These are phyloP conservation scores for Pherbina coryleti DNA, from an alignment of 2,888 invertebrate genomes.

Conservation along the genomic window DNA sequence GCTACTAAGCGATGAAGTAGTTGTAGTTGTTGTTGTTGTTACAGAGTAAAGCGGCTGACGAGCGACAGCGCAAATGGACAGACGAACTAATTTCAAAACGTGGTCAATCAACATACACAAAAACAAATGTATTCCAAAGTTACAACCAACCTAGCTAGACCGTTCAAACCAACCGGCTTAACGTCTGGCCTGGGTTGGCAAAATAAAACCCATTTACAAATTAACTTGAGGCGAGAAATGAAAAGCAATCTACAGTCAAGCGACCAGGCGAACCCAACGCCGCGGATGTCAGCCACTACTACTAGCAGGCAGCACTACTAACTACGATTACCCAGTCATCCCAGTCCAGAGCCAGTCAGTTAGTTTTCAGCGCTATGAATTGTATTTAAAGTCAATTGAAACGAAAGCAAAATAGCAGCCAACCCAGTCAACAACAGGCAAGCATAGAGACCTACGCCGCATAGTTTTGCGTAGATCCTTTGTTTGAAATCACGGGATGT, in stretches of 20 bases:
- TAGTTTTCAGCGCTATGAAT: slow-evolving; percentile 50
- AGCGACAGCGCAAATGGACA: not conserved
- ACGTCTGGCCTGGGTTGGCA: not conserved
- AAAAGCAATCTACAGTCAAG: slow-evolving; percentile 32
- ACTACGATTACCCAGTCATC: not conserved
- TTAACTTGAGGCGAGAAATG: slow-evolving; percentile 59
- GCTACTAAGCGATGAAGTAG: not conserved
- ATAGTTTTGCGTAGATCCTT: slow-evolving; percentile 29
- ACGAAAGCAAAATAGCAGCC: slow-evolving; percentile 27
- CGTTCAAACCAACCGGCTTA: not conserved
- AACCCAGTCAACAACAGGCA: not conserved
- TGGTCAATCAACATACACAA: slow-evolving; percentile 58
- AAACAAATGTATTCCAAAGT: slow-evolving; percentile 14
- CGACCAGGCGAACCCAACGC: not conserved
- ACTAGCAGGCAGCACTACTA: not conserved
- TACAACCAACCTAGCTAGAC: too few relatives aligned
- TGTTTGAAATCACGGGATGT: slow-evolving; percentile 14
- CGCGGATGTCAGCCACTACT: not conserved
- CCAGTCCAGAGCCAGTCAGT: not conserved
- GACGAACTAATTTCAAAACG: slow-evolving; percentile 60
- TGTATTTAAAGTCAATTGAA: slow-evolving; percentile 56
- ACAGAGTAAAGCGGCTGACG: not conserved
- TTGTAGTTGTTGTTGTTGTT: not conserved
- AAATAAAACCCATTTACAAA: slow-evolving; percentile 60
- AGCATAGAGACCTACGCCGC: slow-evolving; percentile 1